Base-by-base conservation (phyloP, 2,888 invertebrate genomes). In the Pseudolycoriella hygida region DNA sequence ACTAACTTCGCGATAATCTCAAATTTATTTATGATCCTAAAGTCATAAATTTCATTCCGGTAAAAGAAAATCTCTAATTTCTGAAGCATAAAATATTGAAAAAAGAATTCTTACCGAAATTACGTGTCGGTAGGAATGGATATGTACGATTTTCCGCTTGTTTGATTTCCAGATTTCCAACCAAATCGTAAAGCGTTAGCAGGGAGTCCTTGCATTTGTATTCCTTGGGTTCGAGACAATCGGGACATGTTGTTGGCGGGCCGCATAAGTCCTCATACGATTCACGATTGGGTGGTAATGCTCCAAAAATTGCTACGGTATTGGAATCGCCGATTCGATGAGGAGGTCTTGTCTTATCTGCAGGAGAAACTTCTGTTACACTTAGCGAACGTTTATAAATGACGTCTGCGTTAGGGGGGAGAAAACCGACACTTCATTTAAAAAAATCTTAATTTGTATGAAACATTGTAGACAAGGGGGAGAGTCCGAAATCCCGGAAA, bases 191-290 rank as follows among this genome's bases (percentile, higher is more conserved):
- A 31, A 74, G 63, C 17, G 72, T 71, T 32, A 72, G 70, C 40
- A 74, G 71, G 3, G 72, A 70, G 39, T 72, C 71, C 49, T 69
- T 70, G 56, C 77, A 77, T 52, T 69, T 69, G 47, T 37, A 50
- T 52, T 38, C 37, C 52, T 69, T 69, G 47, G 37, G 49, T 52
- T 38, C 37, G 4, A 18, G 19, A 38, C 44, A 44, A 2, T 34
- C 38, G 3, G 38, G 19, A 15, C 44, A 44, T 19, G 70, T 68
- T 40, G 67, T 62, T 20, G 68, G 70, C 1, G 74, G 70, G 3
- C 71, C 72, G 54, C 81, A 81, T 12, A 78, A 63, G 53, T 74
- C 73, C 42, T 74, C 72, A 47, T 70, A 59, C 46, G 72, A 70
- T 25, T 71, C 67, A 51, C 68, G 68, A 45, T 69, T 70, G 1